Conservation (phyloP, 2,888 invertebrate species). For the Pristionchus entomophagus region DNA sequence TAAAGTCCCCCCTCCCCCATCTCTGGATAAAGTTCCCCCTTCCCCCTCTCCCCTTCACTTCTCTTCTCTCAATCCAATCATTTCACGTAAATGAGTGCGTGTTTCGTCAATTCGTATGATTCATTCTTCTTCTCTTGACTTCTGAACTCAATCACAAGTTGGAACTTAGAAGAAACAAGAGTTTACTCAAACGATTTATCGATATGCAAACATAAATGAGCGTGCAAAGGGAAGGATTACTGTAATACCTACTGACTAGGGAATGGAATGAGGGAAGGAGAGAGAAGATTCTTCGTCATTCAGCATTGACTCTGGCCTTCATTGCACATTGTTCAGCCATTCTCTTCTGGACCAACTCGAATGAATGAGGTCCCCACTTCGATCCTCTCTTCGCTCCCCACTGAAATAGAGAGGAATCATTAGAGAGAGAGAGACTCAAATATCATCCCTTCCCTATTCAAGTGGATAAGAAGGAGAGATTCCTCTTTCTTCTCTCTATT, state of each 20-base stretch:
- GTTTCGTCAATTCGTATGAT: not conserved
- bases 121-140: not conserved
- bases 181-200: conserved; percentile 27
- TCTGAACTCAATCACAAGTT: not conserved
- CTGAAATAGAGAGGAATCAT: conserved; percentile 10
- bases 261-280: not conserved
- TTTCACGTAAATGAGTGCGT: not conserved
- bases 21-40: too few species aligned
- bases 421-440: not conserved
- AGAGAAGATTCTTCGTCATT: not conserved
- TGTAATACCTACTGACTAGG: conserved; percentile 35
- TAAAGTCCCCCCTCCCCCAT: not conserved
- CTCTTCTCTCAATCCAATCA: not conserved
- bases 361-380: conserved; percentile 21
- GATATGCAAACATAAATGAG: conserved; percentile 39
- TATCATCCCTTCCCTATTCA: not conserved
- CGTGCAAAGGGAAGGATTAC: not conserved
- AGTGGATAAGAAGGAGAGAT: not conserved
- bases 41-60: too few species aligned
- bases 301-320: conserved; percentile 2
- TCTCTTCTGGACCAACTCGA: conserved; percentile 15
- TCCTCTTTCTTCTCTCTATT: not conserved
- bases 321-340: not conserved
- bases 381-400: not conserved
- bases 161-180: not conserved